Evolutionary conservation across 1,140 invertebrate genomes (phyloP).

Genomic region (Leptonema lineaticorne): DNA sequence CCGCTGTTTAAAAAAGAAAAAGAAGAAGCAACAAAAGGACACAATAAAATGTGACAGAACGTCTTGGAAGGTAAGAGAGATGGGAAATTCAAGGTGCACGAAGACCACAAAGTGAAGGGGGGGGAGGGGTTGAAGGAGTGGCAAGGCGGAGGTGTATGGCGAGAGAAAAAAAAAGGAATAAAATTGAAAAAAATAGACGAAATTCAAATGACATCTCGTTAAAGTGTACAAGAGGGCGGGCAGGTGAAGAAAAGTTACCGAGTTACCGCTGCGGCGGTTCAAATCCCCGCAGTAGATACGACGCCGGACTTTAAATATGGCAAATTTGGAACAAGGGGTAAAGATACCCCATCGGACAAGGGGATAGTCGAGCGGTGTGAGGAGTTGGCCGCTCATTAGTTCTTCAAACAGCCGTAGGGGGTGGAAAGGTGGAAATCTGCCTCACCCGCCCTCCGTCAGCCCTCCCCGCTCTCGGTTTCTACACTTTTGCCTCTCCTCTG

Average conservation of each 20-base stretch:
- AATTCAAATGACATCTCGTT: conserved; percentile 18
- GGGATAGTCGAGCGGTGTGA: conserved; percentile 13
- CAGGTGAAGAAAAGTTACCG: conserved; percentile 19
- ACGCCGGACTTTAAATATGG: conserved; percentile 29
- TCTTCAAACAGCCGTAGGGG: conserved; percentile 38
- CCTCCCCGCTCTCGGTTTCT: background rate
- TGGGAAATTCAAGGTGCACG: too few relatives aligned
- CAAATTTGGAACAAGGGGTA: conserved; percentile 18
- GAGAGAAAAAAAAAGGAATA: too few relatives aligned
- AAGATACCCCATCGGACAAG: background rate
- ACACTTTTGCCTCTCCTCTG: background rate
- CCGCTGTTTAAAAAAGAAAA: background rate
- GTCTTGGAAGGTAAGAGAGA: too few relatives aligned
- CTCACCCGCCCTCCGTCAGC: background rate
- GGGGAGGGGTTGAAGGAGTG: too few relatives aligned
- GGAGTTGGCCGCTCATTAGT: conserved; percentile 39
- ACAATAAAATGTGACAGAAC: too few relatives aligned
- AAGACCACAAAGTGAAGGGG: too few relatives aligned
- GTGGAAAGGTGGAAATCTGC: background rate
- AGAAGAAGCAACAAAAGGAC: background rate
- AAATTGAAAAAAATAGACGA: background rate
- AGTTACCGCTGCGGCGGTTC: conserved; percentile 14
- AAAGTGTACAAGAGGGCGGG: conserved; percentile 12
- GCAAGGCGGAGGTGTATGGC: too few relatives aligned
- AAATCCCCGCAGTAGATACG: conserved; percentile 10